Base-by-base conservation (phyloP, 2,113 vertebrate genomes). In the Rhinolophus sinicus region DNA sequence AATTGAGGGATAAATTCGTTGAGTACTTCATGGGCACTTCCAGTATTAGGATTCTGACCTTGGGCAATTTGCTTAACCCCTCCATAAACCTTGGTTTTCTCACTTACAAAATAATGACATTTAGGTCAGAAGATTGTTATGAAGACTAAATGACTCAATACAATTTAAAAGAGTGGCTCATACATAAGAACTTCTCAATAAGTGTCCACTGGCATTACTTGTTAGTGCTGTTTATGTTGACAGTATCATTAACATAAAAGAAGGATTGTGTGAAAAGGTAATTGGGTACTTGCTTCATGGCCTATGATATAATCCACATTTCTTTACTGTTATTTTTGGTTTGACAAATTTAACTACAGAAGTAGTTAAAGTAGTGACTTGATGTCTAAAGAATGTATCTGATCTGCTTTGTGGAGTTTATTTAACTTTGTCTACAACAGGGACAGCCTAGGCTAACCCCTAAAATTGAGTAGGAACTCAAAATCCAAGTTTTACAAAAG, bases 101-200 rank as follows among this genome's bases (percentile, higher is more conserved):
- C 83, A 82, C 67, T 93, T 94, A 77, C 6, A 82, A 72, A 95
- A 69, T 75, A 69, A 38, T 94, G 30, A 15, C 52, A 75, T 73
- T 82, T 83, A 90, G 35, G 56, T 56, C 62, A 83, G 82, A 88
- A 82, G 35, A 24, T 88, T 88, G 62, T 82, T 78, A 85, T 38
- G 62, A 85, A 94, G 77, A 86, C 80, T 75, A 80, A 88, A 30
- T 90, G 44, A 78, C 15, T 94, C 75, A 93, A 75, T 15, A 16
- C 33, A 88, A 72, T 50, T 93, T 93, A 93, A 35, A 88, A 60
- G 35, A 72, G 18, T 56, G 28, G 35, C 28, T 83, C 11, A 38
- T 60, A 28, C 24, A 8, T 50, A 65, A 52, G 60, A 88, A 90
- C 13, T 83, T 78, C 69, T 50, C 60, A 44, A 0, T 33, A 60